Conservation (phyloP, 2,113 vertebrate species). For the Sporophila hypoxantha region DNA sequence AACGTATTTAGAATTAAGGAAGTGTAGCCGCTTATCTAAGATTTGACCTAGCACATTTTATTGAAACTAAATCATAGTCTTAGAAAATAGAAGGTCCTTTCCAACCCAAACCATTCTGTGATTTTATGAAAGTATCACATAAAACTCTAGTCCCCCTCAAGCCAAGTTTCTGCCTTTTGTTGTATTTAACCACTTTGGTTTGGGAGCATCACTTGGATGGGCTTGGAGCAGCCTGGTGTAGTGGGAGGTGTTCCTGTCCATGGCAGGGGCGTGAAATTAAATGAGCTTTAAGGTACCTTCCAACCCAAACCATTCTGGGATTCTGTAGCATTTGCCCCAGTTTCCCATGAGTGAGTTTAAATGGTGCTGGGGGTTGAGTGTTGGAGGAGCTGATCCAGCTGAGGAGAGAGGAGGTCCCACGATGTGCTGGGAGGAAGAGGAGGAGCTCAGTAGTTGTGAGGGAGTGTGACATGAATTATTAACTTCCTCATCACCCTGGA, state of each 20-base stretch:
- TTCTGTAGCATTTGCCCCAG: background rate
- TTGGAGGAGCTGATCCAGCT: background rate
- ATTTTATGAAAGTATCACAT: background rate
- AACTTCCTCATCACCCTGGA: background rate
- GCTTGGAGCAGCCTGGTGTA: background rate
- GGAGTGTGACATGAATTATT: background rate
- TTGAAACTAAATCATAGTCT: background rate
- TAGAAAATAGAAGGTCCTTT: background rate
- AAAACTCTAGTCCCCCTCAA: background rate
- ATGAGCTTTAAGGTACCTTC: background rate
- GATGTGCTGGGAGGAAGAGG: background rate
- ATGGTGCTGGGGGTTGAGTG: background rate
- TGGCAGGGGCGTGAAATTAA: background rate
- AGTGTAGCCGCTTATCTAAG: background rate
- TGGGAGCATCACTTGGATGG: background rate
- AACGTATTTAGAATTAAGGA: background rate
- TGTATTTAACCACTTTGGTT: background rate
- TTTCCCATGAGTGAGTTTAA: background rate
- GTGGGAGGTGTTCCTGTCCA: background rate
- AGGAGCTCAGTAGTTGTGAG: background rate
- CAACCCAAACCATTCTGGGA: background rate
- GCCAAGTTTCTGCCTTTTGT: background rate
- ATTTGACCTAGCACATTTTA: background rate
- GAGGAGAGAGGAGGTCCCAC: fast-evolving
- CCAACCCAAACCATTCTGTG: background rate